A percentile compares a stretch with the other conserved stretches of the same genome.
phyloP scores from a whole-genome alignment of 2,888 invertebrate genomes.

The Apamea monoglypha region DNA sequence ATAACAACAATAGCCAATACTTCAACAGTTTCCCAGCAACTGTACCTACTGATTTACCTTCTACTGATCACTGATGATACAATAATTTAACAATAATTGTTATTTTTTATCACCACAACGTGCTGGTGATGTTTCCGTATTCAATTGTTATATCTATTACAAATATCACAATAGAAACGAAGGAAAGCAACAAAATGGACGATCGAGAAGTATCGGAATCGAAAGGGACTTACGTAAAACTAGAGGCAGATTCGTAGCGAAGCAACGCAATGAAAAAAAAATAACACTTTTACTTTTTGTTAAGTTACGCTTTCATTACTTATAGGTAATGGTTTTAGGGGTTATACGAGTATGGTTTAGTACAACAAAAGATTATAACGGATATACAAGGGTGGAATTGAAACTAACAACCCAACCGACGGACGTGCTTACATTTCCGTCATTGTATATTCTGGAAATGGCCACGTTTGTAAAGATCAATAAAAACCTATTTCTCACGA shows the following conservation, averaged over 20 bases:
- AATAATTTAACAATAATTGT: slow-evolving; percentile 1
- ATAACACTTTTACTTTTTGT: slow-evolving; percentile 84
- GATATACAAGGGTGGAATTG: background rate
- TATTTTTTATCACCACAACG: slow-evolving; percentile 39
- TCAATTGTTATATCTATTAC: slow-evolving; percentile 60
- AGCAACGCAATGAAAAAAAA: slow-evolving; percentile 71
- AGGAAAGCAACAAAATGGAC: slow-evolving; percentile 53
- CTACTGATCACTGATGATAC: background rate
- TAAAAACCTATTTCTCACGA: too few relatives aligned
- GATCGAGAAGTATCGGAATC: slow-evolving; percentile 46
- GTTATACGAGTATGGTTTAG: slow-evolving; percentile 26
- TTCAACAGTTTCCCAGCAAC: slow-evolving; percentile 1
- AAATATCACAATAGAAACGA: slow-evolving; percentile 56
- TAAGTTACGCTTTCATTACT: slow-evolving; percentile 74
- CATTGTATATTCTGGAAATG: too few relatives aligned
- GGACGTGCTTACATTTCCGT: too few relatives aligned
- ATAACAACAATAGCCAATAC: background rate
- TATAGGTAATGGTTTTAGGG: slow-evolving; percentile 62
- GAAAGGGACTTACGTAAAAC: slow-evolving; percentile 81
- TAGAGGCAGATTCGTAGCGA: slow-evolving; percentile 76
- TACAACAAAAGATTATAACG: slow-evolving; percentile 4
- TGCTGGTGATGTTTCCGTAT: slow-evolving; percentile 59
- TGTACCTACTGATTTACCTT: slow-evolving; percentile 5
- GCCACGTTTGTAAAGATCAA: too few relatives aligned
- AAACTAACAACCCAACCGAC: background rate